phyloP scores from a whole-genome alignment of 2,113 vertebrate species.

The Triplophysa tibetana region DNA sequence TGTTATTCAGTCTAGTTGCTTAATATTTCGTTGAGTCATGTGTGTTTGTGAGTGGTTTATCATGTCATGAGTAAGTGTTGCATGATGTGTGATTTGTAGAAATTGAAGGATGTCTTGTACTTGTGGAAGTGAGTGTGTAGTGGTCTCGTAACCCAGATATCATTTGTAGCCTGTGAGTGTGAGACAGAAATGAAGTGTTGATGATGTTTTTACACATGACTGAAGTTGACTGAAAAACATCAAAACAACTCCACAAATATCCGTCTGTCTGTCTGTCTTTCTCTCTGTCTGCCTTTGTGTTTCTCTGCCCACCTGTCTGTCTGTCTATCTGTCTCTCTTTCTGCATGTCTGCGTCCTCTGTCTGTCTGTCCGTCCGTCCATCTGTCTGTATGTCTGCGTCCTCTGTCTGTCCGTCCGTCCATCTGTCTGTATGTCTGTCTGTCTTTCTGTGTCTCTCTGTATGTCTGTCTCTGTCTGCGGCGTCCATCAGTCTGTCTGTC shows the following conservation, averaged over 20 bases:
- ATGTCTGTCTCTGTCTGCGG: no score
- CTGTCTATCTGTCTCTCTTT: not conserved
- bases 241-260: not conserved
- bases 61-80: no score
- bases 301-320: not conserved
- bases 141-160: conserved; percentile 71
- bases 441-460: no score
- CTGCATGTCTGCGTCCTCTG: no score
- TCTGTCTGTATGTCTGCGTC: no score
- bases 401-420: no score
- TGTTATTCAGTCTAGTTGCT: no score
- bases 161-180: conserved; percentile 70
- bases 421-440: no score
- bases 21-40: not conserved
- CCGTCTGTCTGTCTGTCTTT: not conserved
- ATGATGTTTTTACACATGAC: not conserved
- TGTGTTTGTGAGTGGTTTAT: no score
- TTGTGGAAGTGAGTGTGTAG: conserved; percentile 51
- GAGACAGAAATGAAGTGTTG: not conserved
- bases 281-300: not conserved
- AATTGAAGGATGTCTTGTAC: not conserved
- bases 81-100: not conserved
- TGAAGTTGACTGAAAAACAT: conserved; percentile 7
- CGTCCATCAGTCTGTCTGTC: no score
- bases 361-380: no score